phyloP scores from a whole-genome alignment of 2,113 vertebrate species.

The Gymnorhina tibicen region DNA sequence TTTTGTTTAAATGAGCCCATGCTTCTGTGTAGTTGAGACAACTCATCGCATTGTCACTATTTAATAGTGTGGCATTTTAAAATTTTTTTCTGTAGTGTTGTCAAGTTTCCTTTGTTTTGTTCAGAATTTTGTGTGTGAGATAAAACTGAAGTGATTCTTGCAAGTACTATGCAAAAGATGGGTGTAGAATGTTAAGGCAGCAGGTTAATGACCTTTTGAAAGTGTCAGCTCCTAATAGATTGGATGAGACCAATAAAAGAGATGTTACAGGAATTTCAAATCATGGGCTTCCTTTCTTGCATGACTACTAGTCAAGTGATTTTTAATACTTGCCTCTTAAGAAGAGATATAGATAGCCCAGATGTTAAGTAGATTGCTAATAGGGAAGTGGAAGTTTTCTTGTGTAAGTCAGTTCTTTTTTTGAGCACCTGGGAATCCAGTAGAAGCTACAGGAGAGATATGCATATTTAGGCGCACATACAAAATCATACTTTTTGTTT shows the following conservation, averaged over 20 bases:
- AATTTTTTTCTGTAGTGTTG: accelerated
- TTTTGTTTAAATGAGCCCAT: background rate
- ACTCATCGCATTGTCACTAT: background rate
- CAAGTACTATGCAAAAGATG: background rate
- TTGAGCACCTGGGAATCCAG: background rate
- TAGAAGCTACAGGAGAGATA: background rate
- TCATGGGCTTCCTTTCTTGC: background rate
- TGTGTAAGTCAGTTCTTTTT: background rate
- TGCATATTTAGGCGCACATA: background rate
- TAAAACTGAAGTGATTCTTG: background rate
- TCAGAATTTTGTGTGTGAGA: background rate
- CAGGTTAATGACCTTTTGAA: background rate
- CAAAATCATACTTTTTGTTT: background rate
- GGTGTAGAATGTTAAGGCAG: background rate
- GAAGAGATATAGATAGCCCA: background rate
- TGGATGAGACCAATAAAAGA: background rate
- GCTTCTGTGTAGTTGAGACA: background rate
- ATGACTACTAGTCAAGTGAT: background rate
- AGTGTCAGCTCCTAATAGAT: background rate
- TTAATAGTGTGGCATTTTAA: background rate
- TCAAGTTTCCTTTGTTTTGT: background rate
- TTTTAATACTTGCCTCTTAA: background rate
- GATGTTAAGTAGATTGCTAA: background rate
- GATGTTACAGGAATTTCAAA: background rate
- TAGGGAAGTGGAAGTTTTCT: background rate